phyloP scores from a whole-genome alignment of 2,113 vertebrate genomes.

The Psittacula cyanocephala region DNA sequence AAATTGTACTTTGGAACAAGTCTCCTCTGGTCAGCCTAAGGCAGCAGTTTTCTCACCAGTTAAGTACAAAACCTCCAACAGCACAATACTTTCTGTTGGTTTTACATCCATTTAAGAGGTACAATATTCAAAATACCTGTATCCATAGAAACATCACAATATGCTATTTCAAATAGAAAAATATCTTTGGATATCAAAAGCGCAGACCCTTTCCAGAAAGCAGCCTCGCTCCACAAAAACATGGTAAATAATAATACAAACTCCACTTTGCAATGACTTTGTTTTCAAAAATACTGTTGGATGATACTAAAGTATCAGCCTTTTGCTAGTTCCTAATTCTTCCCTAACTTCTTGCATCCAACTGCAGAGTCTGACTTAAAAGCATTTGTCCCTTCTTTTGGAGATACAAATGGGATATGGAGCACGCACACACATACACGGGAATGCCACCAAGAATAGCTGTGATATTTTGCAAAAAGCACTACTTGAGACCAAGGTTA shows the following conservation, averaged over 20 bases:
- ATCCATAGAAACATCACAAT: conserved; percentile 36
- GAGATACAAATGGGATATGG: conserved; percentile 16
- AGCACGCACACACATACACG: not conserved
- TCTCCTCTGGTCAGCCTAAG: not conserved
- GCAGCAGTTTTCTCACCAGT: not conserved
- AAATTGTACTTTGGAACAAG: not conserved
- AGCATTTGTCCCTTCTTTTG: not conserved
- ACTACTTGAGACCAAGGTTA: conserved; percentile 41
- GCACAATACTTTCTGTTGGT: not conserved
- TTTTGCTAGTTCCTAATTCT: not conserved
- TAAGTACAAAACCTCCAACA: not conserved
- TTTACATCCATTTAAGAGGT: not conserved
- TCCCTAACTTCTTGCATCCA: not conserved
- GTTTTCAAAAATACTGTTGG: not conserved
- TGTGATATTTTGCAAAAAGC: conserved; percentile 50
- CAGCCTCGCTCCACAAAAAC: not conserved
- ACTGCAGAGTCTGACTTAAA: not conserved
- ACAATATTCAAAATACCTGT: conserved; percentile 4
- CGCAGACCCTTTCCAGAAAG: not conserved
- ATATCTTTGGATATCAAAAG: not conserved
- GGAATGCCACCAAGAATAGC: conserved; percentile 51
- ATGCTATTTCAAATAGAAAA: not conserved
- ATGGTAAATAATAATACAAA: not conserved
- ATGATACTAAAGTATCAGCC: not conserved
- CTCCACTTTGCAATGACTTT: not conserved